Evolutionary conservation across 2,797 vertebrate genomes (phyloP).

Genomic region (Mormyrus hasselquistii): DNA sequence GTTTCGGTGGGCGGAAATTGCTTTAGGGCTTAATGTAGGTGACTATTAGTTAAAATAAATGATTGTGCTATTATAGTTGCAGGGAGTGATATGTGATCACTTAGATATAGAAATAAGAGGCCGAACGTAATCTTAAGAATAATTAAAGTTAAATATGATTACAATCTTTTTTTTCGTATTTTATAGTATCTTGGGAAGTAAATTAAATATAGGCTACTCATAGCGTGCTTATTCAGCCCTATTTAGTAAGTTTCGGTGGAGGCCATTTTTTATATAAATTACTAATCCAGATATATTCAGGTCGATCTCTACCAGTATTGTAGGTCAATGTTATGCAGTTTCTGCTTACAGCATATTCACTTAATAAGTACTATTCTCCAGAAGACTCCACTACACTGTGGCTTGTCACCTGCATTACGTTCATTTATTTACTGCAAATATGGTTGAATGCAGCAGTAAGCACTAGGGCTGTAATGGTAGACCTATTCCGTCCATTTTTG

Average conservation of each 20-base stretch:
- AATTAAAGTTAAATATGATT: not conserved
- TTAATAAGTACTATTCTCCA: not conserved
- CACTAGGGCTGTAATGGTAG: not conserved
- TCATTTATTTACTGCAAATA: not conserved
- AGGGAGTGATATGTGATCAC: not conserved
- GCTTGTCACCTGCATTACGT: not conserved
- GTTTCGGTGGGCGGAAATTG: not conserved
- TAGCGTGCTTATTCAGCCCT: not conserved
- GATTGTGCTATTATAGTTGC: not conserved
- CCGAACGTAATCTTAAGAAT: not conserved
- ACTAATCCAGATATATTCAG: not conserved
- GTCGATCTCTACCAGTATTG: not conserved
- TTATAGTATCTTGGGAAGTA: not conserved
- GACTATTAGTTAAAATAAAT: not conserved
- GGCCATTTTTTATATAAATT: not conserved
- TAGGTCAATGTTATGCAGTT: not conserved
- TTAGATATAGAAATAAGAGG: not conserved
- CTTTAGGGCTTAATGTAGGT: not conserved
- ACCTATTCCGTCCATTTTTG: not conserved
- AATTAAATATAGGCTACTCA: not conserved
- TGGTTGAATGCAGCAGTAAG: not conserved
- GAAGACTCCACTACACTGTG: not conserved
- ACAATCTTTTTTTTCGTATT: not conserved
- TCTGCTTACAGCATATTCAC: not conserved
- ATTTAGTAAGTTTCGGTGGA: not conserved